Evolutionary conservation across 2,797 vertebrate species (phyloP), one percentile per base, ranked within the genome.

Genomic region (Agapornis canus): DNA sequence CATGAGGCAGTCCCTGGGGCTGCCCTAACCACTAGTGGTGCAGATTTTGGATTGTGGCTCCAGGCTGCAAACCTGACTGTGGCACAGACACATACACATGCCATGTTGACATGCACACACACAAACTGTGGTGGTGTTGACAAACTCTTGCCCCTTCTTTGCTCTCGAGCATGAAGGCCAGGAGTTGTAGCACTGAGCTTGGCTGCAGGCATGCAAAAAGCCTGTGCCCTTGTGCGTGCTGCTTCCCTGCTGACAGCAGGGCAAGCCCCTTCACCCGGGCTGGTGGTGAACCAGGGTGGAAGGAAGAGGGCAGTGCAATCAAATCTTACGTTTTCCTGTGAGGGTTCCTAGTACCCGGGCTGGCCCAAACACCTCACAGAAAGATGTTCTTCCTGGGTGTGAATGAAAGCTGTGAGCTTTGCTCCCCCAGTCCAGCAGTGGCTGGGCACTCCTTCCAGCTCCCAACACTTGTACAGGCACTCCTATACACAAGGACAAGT

Each of bases 31-130:
- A 11, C 19, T 7, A 4, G 2, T 14, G 11, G 20, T 11, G 7
- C 39, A 32, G 45, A 65, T 13, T 43, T 51, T 31, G 57, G 54
- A 29, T 54, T 65, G 26, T 6, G 22, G 42, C 27, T 83, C 23
- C 35, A 77, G 22, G 10, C 57, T 61, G 11, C 35, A 86, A 69
- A 31, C 8, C 21, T 19, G 59, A 61, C 0, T 18, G 37, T n/a
- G n/a, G 11, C 4, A 35, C 17, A 14, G 35, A 19, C 42, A 72
- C 1, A 0, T 0, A 0, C 5, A 5, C 2, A 0, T 14, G 16
- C 57, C 47, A 7, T 21, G 12, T 25, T 17, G 20, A 29, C 26
- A 5, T 1, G 5, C 20, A 45, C 32, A 23, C 16, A n/a, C 45
- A 26, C 6, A 18, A 13, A 26, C 18, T 1, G 9, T 0, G 1